phyloP scores from a whole-genome alignment of 2,113 vertebrate genomes.

The Nothoprocta pentlandii region DNA sequence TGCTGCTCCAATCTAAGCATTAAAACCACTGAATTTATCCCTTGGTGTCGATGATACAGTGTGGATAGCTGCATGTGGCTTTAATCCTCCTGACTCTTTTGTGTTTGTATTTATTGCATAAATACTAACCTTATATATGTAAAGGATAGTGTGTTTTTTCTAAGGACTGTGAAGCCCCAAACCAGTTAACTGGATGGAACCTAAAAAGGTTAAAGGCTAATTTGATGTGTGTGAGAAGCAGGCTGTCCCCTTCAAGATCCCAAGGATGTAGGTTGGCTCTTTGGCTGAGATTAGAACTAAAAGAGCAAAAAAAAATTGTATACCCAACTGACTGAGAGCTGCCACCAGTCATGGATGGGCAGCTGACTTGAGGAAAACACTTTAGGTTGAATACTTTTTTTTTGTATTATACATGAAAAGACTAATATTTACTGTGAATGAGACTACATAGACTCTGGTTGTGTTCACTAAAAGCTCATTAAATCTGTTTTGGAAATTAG shows the following conservation, averaged over 20 bases:
- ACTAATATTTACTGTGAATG: not conserved
- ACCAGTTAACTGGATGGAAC: not conserved
- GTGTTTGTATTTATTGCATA: not conserved
- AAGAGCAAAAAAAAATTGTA: not conserved
- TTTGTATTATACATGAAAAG: not conserved
- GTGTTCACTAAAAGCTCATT: not conserved
- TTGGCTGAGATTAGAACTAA: not conserved
- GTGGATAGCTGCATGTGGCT: not conserved
- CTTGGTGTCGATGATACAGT: not conserved
- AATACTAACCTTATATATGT: rapidly evolving
- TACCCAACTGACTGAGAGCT: not conserved
- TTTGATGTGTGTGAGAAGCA: not conserved
- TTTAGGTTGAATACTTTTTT: not conserved
- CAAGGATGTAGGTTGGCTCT: not conserved
- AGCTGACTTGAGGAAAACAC: not conserved
- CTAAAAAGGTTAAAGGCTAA: not conserved
- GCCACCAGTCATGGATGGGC: not conserved
- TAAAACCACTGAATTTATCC: rapidly evolving
- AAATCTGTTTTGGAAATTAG: not conserved
- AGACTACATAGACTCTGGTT: not conserved
- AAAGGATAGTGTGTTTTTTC: not conserved
- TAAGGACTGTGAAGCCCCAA: not conserved
- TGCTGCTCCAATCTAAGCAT: not conserved
- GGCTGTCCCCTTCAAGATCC: too few species aligned
- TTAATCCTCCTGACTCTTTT: not conserved